Conservation (phyloP, 37 sponge, comb jelly and placozoan species). For the Lycopodina hypogea region DNA sequence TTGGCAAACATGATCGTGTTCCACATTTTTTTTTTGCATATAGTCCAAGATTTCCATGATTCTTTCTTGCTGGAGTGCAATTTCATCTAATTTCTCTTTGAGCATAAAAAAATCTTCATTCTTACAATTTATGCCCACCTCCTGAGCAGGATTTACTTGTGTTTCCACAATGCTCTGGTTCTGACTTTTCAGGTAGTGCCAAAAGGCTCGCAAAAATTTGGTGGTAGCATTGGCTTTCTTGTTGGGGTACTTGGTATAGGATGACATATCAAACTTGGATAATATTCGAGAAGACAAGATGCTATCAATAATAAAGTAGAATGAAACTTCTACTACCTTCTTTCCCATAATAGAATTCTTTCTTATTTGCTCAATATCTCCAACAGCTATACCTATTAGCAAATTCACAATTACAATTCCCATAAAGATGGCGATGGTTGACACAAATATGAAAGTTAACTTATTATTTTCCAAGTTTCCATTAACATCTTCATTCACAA, state of each 20-base stretch:
- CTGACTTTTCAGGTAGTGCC: constrained; percentile 38
- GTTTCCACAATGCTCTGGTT: neutral
- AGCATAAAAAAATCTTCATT: neutral
- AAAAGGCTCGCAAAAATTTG: constrained; percentile 23
- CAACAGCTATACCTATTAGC: constrained; percentile 92
- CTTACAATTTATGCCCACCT: neutral
- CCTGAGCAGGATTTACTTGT: neutral
- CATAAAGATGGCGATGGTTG: constrained; percentile 60
- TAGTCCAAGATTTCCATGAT: neutral
- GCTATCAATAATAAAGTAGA: constrained; percentile 40
- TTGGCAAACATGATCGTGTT: constrained; percentile 2
- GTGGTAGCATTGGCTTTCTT: neutral
- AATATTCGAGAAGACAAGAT: constrained; percentile 21
- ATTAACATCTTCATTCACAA: constrained; percentile 22
- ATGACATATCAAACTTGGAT: neutral
- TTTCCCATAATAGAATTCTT: constrained; percentile 59
- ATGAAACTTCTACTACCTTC: constrained; percentile 20
- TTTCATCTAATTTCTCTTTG: constrained; percentile 18
- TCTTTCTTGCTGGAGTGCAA: constrained; percentile 1
- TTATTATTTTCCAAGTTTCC: constrained; percentile 26
- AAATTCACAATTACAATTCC: constrained; percentile 78
- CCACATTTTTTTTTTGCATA: neutral
- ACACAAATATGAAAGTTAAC: constrained; percentile 61
- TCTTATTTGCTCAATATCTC: constrained; percentile 75
- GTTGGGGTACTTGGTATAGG: constrained; percentile 38